Evolutionary conservation across 2,113 vertebrate genomes (phyloP), one percentile per base, ranked within the genome.

Genomic region (Diadophis punctatus): DNA sequence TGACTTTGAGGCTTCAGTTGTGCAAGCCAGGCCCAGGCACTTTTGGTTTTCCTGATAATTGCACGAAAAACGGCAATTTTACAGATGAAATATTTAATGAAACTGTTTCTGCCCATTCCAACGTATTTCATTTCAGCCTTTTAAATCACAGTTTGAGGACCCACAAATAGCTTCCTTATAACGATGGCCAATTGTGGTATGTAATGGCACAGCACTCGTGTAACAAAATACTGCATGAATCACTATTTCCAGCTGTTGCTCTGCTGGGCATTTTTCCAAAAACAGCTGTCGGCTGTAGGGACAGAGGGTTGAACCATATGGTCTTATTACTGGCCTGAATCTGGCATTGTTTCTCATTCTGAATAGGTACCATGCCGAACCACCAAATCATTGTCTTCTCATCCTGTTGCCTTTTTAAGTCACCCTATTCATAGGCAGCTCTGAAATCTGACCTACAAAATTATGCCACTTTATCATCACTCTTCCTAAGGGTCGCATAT

Each of bases 21-120:
- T 96, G 95, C 94, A 87, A 93, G 92, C 91, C 94, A 10, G 30
- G 93, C 94, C 95, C 97, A 97, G 97, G 97, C 97, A 97, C 98
- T 97, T 97, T 95, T n/a, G 92, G 92, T 86, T 93, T 60, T 97
- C 97, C 97, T 95, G 97, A 97, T 96, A 96, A 93, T 96, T 96
- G 94, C 91, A 91, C 94, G 58, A 60, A 92, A 63, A 93, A 92
- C 87, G 43, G 90, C 5, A 52, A 90, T 52, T 55, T 86, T 60
- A 93, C 90, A 0, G 22, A 23, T 63, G 49, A 93, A 86, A 91
- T 91, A 84, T 91, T 89, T 89, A 52, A 93, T 1, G n/a, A 25
- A 87, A 39, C 0, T 25, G 68, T 94, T 58, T 94, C 56, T 93
- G 94, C 60, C 86, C n/a, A 92, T 95, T 93, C 95, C 94, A 85